phyloP scores from a whole-genome alignment of 1,140 invertebrate species.

The Drosophila malerkotliana region DNA sequence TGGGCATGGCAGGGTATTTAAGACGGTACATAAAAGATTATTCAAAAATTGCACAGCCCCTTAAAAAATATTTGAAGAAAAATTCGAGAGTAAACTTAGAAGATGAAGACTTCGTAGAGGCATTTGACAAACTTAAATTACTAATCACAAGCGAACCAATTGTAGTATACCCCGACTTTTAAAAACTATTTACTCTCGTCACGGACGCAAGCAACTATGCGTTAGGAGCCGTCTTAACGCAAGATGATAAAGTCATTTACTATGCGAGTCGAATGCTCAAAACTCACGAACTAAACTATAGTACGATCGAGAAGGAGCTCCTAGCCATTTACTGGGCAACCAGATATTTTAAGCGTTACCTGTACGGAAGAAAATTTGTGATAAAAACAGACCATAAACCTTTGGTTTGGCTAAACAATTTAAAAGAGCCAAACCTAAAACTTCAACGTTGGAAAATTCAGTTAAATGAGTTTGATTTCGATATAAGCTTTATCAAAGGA shows the following conservation, averaged over 20 bases:
- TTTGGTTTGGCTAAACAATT: not conserved
- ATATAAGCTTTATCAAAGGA: not conserved
- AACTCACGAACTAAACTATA: not conserved
- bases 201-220: too few species aligned
- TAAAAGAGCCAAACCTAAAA: constrained; percentile 3
- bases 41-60: too few species aligned
- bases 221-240: not conserved
- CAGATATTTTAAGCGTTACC: not conserved
- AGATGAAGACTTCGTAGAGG: too few species aligned
- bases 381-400: constrained; percentile 2
- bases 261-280: constrained; percentile 1
- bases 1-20: too few species aligned
- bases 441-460: not conserved
- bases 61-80: too few species aligned
- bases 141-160: too few species aligned
- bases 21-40: too few species aligned
- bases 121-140: too few species aligned
- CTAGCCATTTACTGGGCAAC: not conserved
- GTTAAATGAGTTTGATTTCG: too few species aligned
- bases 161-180: too few species aligned
- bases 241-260: not conserved
- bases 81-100: too few species aligned
- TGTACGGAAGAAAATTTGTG: not conserved
- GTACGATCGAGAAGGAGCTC: not conserved
- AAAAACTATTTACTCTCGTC: too few species aligned